Evolutionary conservation across 53 echinoderm and acorn worm species (phyloP).

Genomic region (Actinopyga echinites): DNA sequence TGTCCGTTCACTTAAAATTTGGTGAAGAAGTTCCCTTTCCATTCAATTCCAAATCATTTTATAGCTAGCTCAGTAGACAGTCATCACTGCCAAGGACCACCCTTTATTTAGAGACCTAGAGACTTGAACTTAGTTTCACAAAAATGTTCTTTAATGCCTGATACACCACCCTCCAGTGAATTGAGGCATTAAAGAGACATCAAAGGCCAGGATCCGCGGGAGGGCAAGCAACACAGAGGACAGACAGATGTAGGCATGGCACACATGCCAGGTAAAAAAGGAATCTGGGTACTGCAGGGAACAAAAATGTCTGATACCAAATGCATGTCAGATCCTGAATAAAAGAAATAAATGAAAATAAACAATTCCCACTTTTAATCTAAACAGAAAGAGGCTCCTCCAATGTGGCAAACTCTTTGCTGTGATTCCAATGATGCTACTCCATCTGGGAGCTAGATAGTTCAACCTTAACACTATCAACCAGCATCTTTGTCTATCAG

Average conservation of each 20-base stretch:
- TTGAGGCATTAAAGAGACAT: constrained; percentile 35
- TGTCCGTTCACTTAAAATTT: too few species aligned
- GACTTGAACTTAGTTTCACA: constrained; percentile 15
- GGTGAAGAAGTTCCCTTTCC: too few species aligned
- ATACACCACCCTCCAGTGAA: constrained; percentile 3
- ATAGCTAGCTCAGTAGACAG: constrained; percentile 3
- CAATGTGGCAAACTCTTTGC: too few species aligned
- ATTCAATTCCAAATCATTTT: constrained; percentile 14
- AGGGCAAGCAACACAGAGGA: not conserved
- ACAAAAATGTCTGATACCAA: too few species aligned
- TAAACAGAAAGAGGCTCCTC: not conserved
- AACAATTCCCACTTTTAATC: constrained; percentile 11
- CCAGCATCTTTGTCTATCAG: too few species aligned
- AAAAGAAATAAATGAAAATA: constrained; percentile 20
- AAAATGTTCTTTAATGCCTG: constrained; percentile 3
- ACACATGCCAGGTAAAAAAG: too few species aligned
- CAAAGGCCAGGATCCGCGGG: constrained; percentile 14
- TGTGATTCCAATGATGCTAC: too few species aligned
- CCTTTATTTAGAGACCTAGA: constrained; percentile 15
- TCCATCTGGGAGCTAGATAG: too few species aligned
- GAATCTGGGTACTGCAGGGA: too few species aligned
- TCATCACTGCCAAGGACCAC: constrained; percentile 5
- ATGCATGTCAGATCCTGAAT: not conserved
- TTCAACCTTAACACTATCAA: too few species aligned
- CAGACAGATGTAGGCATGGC: too few species aligned